Evolutionary conservation across 2,797 vertebrate genomes (phyloP), one percentile per base, ranked within the genome.

Genomic region (Chromobotia macracanthus): DNA sequence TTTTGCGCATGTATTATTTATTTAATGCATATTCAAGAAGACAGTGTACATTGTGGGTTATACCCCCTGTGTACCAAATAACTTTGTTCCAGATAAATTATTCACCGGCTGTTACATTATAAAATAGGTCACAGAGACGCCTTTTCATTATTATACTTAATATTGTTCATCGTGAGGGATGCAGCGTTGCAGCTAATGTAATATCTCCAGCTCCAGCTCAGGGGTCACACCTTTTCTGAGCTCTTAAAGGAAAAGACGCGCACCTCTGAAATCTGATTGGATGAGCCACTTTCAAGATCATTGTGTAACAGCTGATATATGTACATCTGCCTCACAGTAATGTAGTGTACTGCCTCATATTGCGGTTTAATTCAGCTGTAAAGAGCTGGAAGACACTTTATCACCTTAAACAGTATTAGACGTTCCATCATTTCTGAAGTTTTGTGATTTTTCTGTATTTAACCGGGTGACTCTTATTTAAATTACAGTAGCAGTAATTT

Each of bases 51-150:
- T 87, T 83, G 86, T 89, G 85, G 86, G 89, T 89, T 91, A 86
- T 90, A 89, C 90, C 87, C 89, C 84, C 89, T 90, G 92, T 91
- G 92, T 90, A 92, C 90, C 91, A 91, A 92, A 93, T 93, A 91
- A 91, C 88, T 90, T 92, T 92, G 92, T 91, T 91, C 89, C 88
- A 85, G 74, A 91, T 94, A 87, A 93, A 94, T 92, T 89, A 93
- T 92, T 92, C 90, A 92, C 82, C n/a, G 86, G 73, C 84, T 87
- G 86, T 79, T 69, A 89, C 90, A 90, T 92, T 89, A 91, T 89
- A 88, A 92, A 92, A 91, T 91, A 89, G 92, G 91, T 92, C 91
- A 91, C 89, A 84, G 83, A 89, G 87, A 82, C 87, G 84, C 86
- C 89, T 88, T 90, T 91, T 89, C 87, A 89, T 90, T 93, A 89